A percentile compares a stretch with the other conserved stretches of the same genome.
phyloP scores from a whole-genome alignment of 2,888 invertebrate genomes.

The Cheilosia impressa region DNA sequence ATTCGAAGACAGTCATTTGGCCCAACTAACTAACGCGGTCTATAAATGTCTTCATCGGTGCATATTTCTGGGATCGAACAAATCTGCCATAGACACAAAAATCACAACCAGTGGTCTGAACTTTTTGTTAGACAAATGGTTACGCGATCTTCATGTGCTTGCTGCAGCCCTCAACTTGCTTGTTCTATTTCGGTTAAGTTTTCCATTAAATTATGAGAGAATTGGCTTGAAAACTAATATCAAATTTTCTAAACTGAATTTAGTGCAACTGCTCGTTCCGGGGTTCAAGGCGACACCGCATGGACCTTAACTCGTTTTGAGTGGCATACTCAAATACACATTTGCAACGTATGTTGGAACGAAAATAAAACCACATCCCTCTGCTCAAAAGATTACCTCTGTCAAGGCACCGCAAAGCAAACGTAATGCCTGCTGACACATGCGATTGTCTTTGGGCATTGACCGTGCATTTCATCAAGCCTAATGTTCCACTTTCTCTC shows the following conservation, averaged over 20 bases:
- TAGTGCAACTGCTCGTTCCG: neutral
- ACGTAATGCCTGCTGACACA: slow-evolving; percentile 39
- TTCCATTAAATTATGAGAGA: neutral
- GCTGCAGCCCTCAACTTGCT: neutral
- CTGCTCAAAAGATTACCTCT: slow-evolving; percentile 57
- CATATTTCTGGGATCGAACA: no score
- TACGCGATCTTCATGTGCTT: neutral
- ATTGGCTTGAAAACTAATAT: neutral
- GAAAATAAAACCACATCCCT: slow-evolving; percentile 37
- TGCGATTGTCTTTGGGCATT: slow-evolving; percentile 70
- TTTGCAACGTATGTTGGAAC: neutral
- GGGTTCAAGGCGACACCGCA: neutral
- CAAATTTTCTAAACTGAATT: neutral
- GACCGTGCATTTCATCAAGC: slow-evolving; percentile 69
- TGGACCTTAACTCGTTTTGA: neutral
- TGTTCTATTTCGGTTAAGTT: neutral
- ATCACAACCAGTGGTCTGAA: no score
- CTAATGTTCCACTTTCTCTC: slow-evolving; percentile 32
- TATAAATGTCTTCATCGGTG: no score
- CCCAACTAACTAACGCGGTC: no score
- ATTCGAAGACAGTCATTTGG: no score
- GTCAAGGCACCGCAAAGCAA: slow-evolving; percentile 44
- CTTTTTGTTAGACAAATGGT: neutral
- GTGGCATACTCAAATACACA: neutral
- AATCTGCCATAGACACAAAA: no score